phyloP scores from a whole-genome alignment of 2,113 vertebrate genomes.

The Osmerus eperlanus region DNA sequence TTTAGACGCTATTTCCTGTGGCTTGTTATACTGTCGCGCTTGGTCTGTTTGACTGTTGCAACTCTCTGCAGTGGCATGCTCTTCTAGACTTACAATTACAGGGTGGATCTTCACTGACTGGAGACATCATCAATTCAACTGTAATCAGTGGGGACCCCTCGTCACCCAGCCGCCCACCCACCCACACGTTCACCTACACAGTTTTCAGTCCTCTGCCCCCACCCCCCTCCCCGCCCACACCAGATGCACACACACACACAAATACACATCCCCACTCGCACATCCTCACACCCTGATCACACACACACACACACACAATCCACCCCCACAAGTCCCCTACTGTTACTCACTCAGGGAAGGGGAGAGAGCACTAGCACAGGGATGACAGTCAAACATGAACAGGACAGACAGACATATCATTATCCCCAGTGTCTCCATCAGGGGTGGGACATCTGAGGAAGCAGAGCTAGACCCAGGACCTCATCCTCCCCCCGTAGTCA shows the following conservation, averaged over 20 bases:
- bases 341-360: conserved; percentile 55
- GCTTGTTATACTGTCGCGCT: too few relatives aligned
- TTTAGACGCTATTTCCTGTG: too few relatives aligned
- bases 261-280: neutral
- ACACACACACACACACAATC: conserved; percentile 39
- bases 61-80: neutral
- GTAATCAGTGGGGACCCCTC: conserved; percentile 66
- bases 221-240: neutral
- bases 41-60: neutral
- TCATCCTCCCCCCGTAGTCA: conserved; percentile 42
- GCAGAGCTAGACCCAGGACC: conserved; percentile 54
- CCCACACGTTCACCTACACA: conserved; percentile 1
- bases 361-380: conserved; percentile 51
- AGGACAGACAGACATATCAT: conserved; percentile 68
- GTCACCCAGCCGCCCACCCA: conserved; percentile 39
- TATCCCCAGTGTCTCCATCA: conserved; percentile 59
- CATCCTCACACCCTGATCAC: neutral
- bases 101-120: conserved; percentile 56
- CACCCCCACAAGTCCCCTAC: conserved; percentile 59
- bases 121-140: conserved; percentile 64
- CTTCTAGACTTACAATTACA: conserved; percentile 55
- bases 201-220: too few relatives aligned
- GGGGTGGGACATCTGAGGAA: conserved; percentile 47
- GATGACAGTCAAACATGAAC: conserved; percentile 52
- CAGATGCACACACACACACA: conserved; percentile 22